phyloP scores from a whole-genome alignment of 2,888 invertebrate species.

The Lycocerus yunnanus region DNA sequence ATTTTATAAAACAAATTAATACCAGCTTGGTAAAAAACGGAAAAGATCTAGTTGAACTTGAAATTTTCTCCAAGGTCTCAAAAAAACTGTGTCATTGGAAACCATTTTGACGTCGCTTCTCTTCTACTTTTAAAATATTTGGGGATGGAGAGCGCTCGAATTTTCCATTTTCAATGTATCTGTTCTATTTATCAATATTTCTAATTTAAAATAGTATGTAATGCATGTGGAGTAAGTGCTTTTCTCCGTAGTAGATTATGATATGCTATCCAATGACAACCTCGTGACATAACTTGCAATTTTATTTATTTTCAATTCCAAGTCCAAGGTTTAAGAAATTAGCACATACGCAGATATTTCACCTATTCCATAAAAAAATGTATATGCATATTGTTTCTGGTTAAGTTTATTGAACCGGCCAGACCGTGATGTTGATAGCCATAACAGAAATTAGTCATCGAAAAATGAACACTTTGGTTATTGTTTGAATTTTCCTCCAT shows the following conservation, averaged over 20 bases:
- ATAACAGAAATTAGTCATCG: neutral
- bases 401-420: neutral
- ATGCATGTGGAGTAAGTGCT: neutral
- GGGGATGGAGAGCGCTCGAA: fast-evolving
- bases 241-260: neutral
- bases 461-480: neutral
- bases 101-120: neutral
- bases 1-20: no score
- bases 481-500: neutral
- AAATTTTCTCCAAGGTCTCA: neutral
- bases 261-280: neutral
- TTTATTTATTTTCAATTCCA: neutral
- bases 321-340: neutral
- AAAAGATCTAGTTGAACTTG: no score
- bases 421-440: neutral
- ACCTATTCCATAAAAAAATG: neutral
- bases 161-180: neutral
- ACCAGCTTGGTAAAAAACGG: no score
- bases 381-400: neutral
- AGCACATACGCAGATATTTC: neutral
- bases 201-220: neutral
- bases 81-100: neutral
- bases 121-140: neutral
- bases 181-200: neutral
- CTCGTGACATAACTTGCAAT: neutral